These are phyloP conservation scores for Druceiella hillmani DNA, from an alignment of 2,888 invertebrate species.

Conservation along the genomic window DNA sequence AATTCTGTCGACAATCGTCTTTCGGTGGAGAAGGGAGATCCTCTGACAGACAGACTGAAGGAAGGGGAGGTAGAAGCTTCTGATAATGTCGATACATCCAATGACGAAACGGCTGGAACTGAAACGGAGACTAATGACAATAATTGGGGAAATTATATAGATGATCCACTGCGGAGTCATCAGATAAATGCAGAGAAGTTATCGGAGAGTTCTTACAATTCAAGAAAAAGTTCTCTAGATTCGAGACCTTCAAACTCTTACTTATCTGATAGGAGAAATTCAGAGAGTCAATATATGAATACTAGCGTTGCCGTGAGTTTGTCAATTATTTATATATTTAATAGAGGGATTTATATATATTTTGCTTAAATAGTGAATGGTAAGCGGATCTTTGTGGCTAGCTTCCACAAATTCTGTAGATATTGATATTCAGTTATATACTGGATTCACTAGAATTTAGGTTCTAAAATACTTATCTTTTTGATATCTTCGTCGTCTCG, in stretches of 20 bases:
- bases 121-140: conserved; percentile 29
- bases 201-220: conserved; percentile 10
- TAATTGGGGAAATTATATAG: conserved; percentile 28
- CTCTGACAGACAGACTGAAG: conserved; percentile 32
- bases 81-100: conserved; percentile 49
- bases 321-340: too few species aligned
- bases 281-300: too few species aligned
- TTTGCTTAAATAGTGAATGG: too few species aligned
- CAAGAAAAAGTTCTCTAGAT: conserved; percentile 15
- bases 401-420: too few species aligned
- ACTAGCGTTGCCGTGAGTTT: too few species aligned
- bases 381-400: too few species aligned
- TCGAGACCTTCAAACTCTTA: conserved; percentile 9
- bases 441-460: too few species aligned
- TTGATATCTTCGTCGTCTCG: too few species aligned
- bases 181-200: background rate
- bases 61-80: conserved; percentile 44
- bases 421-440: too few species aligned
- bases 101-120: conserved; percentile 39
- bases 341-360: too few species aligned
- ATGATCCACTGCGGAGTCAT: conserved; percentile 31
- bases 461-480: too few species aligned
- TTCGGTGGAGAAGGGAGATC: conserved; percentile 11
- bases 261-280: background rate
- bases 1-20: conserved; percentile 30